Conservation (phyloP, 2,797 vertebrate species). For the Chromis chromis region DNA sequence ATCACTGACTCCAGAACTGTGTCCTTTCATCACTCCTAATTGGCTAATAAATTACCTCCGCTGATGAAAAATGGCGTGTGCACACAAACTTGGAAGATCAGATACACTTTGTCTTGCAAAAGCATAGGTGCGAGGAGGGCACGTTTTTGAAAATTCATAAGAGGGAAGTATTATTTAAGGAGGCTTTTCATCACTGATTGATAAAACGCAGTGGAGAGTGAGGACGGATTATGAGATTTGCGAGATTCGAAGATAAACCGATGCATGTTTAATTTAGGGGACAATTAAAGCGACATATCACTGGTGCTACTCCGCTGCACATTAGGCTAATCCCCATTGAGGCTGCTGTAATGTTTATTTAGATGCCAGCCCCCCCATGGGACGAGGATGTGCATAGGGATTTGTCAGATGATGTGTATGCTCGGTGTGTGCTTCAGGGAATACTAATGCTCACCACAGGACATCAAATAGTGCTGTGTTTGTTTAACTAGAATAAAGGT, state of each 20-base stretch:
- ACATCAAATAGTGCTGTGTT: constrained; percentile 27
- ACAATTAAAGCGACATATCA: constrained; percentile 73
- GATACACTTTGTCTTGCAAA: constrained; percentile 60
- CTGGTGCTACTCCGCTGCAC: constrained; percentile 57
- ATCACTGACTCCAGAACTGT: constrained; percentile 68
- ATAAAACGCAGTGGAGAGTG: constrained; percentile 67
- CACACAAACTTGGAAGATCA: constrained; percentile 61
- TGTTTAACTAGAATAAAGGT: constrained; percentile 39
- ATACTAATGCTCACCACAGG: constrained; percentile 50
- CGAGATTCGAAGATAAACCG: constrained; percentile 76
- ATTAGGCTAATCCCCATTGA: constrained; percentile 71
- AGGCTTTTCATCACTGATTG: constrained; percentile 60
- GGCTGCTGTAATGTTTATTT: constrained; percentile 72
- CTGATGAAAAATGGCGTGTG: constrained; percentile 66
- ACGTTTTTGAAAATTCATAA: constrained; percentile 21
- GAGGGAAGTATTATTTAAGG: constrained; percentile 12
- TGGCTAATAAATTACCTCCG: constrained; percentile 74
- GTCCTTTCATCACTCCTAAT: constrained; percentile 70
- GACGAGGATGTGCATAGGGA: constrained; percentile 36
- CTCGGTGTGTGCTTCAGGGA: constrained; percentile 37
- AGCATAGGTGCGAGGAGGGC: constrained; percentile 7
- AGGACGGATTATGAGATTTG: constrained; percentile 77
- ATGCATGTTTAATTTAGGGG: constrained; percentile 74
- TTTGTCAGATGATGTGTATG: constrained; percentile 59
- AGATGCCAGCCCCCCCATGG: constrained; percentile 36